phyloP scores from a whole-genome alignment of 2,888 invertebrate genomes.

The Periphyllus acericola region DNA sequence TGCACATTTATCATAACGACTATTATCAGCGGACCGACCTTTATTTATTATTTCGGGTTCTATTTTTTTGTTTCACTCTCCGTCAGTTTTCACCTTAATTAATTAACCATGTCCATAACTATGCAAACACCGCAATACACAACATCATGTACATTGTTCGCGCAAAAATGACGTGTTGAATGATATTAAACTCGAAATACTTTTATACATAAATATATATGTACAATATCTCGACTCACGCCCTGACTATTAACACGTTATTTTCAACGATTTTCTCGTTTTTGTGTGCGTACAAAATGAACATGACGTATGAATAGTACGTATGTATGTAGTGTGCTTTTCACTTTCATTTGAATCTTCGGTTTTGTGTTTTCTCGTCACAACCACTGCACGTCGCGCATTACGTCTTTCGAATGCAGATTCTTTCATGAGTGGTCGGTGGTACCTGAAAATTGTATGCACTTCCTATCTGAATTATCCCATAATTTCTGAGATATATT shows the following conservation, averaged over 20 bases:
- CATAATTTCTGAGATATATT: too few species aligned
- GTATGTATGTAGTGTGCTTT: background rate
- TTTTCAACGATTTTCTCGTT: background rate
- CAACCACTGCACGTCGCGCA: background rate
- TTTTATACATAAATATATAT: background rate
- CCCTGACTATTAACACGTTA: background rate
- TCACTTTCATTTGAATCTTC: background rate
- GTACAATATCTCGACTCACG: background rate
- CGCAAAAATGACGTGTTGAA: background rate
- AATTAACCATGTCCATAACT: background rate
- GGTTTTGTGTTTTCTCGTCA: background rate
- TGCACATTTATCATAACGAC: too few species aligned
- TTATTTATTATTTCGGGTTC: background rate
- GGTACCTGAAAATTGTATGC: too few species aligned
- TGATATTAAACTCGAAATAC: background rate
- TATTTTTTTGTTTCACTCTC: background rate
- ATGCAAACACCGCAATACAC: background rate
- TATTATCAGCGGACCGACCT: too few species aligned
- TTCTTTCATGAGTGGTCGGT: background rate
- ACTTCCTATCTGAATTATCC: too few species aligned
- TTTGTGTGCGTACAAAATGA: background rate
- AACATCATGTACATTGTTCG: background rate
- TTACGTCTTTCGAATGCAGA: background rate
- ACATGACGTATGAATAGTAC: too few species aligned
- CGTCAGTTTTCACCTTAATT: background rate